Base-by-base conservation (phyloP, 1,140 invertebrate species). In the Lanistes nyassanus region DNA sequence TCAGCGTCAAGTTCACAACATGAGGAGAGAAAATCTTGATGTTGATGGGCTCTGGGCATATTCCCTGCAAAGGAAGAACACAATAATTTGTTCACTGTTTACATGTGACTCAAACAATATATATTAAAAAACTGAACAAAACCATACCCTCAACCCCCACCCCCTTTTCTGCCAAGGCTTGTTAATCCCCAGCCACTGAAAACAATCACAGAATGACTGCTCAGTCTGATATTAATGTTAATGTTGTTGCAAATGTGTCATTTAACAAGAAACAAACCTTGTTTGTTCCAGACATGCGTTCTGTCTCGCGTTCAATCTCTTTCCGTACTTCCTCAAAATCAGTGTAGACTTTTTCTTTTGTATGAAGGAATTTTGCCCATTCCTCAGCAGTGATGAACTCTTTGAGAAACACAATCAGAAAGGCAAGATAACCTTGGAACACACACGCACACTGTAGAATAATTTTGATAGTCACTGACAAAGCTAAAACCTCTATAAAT, bases 311-410 rank as follows among this genome's bases (percentile, higher is more conserved):
- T 86, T 98, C 95, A 85, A 99, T 99, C 92, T 99, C 98, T 80
- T 91, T 86, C 3, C 97, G 91, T 75, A 90, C 95, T 76, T 97
- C 94, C 84, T 96, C 92, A 89, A 99, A 99, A 90, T 99, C 93
- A 80, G 94, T 94, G 85, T 93, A 99, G 34, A 98, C 92, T 90
- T 93, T 96, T 79, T 94, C 93, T 88, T 96, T 97, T 23, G 93
- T 93, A 88, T 99, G 98, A 16, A 99, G 90, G 90, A 99, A 99
- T 83, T 94, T 94, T 0, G 94, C 98, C 97, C 97, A 99, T 90
- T 99, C 97, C 75, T 96, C 94, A n/a, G 96, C 88, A 39, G 95
- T 97, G 71, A 95, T 94, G 65, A 82, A 69, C 72, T 83, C 84
- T 88, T 56, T 47, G 9, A 47, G 42, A 47, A 16, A 47, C 9